A percentile compares a stretch with the other conserved stretches of the same genome.
phyloP scores from a whole-genome alignment of 1,140 invertebrate genomes.

The Goniozus legneri region DNA sequence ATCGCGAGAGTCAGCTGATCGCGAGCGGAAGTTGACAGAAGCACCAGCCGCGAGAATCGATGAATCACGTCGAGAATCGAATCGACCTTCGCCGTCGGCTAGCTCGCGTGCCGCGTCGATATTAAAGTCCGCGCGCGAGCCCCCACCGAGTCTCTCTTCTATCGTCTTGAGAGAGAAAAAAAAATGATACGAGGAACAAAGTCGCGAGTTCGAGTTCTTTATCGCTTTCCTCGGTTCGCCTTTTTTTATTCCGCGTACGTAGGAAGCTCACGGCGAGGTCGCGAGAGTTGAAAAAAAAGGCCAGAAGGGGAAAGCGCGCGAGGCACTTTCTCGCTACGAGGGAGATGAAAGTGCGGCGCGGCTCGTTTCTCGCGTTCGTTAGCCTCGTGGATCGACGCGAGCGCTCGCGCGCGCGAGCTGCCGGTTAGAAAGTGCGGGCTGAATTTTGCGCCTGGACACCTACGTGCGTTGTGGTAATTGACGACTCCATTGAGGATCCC shows the following conservation, averaged over 20 bases:
- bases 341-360: slow-evolving; percentile 26
- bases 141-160: no score
- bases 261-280: no score
- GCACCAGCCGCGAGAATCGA: slow-evolving; percentile 33
- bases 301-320: slow-evolving; percentile 29
- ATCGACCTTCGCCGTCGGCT: slow-evolving; percentile 19
- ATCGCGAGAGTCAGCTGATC: no score
- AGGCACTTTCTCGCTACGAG: slow-evolving; percentile 23
- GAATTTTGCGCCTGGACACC: slow-evolving; percentile 47
- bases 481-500: slow-evolving; percentile 83
- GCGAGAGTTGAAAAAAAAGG: slow-evolving; percentile 14
- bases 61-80: slow-evolving; percentile 29
- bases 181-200: no score
- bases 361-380: slow-evolving; percentile 2
- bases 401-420: slow-evolving; percentile 17
- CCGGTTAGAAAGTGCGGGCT: slow-evolving; percentile 25
- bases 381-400: neutral
- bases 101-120: slow-evolving; percentile 14
- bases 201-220: no score
- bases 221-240: no score
- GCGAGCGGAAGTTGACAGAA: slow-evolving; percentile 20
- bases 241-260: no score
- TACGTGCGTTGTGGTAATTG: slow-evolving; percentile 88
- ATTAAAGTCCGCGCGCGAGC: no score
- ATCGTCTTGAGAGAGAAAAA: no score